These are phyloP conservation scores for Triplophysa bombifrons DNA, from an alignment of 2,797 vertebrate species.

Conservation along the genomic window DNA sequence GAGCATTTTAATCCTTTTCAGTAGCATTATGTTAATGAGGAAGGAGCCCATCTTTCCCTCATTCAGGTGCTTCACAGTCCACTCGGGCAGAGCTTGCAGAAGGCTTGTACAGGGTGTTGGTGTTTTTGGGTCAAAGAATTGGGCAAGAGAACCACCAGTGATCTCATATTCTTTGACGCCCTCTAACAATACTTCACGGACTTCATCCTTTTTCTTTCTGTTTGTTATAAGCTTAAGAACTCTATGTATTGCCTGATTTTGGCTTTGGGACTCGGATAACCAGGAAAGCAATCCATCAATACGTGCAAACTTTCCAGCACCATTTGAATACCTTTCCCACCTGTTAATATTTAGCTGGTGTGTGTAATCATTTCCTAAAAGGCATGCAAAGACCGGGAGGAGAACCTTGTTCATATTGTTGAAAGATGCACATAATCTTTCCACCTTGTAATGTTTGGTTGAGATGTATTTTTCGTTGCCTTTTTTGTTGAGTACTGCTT, in stretches of 20 bases:
- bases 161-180: constrained; percentile 77
- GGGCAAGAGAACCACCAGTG: constrained; percentile 64
- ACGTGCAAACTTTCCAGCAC: constrained; percentile 25
- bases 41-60: constrained; percentile 71
- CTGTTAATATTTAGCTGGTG: constrained; percentile 58
- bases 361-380: constrained; percentile 81
- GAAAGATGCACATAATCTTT: constrained; percentile 75
- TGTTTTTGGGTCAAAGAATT: constrained; percentile 71
- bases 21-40: constrained; percentile 71
- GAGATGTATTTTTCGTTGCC: constrained; percentile 66
- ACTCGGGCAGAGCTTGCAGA: constrained; percentile 65
- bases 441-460: constrained; percentile 70
- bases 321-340: constrained; percentile 48
- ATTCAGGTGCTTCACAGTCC: constrained; percentile 69
- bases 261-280: constrained; percentile 70
- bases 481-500: constrained; percentile 22
- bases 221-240: constrained; percentile 62
- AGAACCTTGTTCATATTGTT: constrained; percentile 62
- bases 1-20: constrained; percentile 68
- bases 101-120: constrained; percentile 53
- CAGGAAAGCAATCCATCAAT: constrained; percentile 78
- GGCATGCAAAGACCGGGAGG: constrained; percentile 80
- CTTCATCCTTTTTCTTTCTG: not conserved
- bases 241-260: constrained; percentile 66
- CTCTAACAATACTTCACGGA: constrained; percentile 51